Evolutionary conservation across 2,888 invertebrate species (phyloP).

Genomic region (Clitarchus hookeri): DNA sequence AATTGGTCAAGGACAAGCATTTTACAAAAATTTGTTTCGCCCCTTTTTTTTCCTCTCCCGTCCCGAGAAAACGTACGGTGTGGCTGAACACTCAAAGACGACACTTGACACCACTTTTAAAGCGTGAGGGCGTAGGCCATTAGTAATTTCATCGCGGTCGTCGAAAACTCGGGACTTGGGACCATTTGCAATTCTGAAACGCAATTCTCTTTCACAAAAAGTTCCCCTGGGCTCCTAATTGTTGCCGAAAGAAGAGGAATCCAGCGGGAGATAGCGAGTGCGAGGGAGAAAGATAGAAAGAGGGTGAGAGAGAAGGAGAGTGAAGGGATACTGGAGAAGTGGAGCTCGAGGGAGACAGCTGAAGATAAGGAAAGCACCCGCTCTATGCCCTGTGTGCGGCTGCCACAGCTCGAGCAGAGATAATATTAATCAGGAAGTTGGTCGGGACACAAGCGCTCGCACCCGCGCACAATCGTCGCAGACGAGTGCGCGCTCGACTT

Average conservation of each 20-base stretch:
- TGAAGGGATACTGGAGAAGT: background rate
- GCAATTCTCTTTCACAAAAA: background rate
- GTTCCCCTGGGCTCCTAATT: background rate
- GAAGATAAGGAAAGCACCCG: background rate
- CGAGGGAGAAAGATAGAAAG: background rate
- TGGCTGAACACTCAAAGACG: too few relatives aligned
- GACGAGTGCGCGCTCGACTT: background rate
- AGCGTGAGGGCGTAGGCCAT: too few relatives aligned
- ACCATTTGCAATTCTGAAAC: background rate
- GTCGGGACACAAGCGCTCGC: background rate
- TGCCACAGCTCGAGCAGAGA: background rate
- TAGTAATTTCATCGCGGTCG: too few relatives aligned
- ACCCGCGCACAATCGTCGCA: background rate
- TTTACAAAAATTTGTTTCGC: too few relatives aligned
- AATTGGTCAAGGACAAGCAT: too few relatives aligned
- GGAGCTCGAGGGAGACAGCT: background rate
- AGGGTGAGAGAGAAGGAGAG: background rate
- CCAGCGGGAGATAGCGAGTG: too few relatives aligned
- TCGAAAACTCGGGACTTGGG: background rate
- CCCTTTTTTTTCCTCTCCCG: too few relatives aligned
- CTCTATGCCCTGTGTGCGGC: background rate
- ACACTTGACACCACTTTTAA: too few relatives aligned
- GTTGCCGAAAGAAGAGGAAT: background rate
- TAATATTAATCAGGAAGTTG: background rate
- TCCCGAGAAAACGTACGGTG: too few relatives aligned